These are phyloP conservation scores for Watsonalla binaria DNA, from an alignment of 2,888 invertebrate species.

Conservation along the genomic window DNA sequence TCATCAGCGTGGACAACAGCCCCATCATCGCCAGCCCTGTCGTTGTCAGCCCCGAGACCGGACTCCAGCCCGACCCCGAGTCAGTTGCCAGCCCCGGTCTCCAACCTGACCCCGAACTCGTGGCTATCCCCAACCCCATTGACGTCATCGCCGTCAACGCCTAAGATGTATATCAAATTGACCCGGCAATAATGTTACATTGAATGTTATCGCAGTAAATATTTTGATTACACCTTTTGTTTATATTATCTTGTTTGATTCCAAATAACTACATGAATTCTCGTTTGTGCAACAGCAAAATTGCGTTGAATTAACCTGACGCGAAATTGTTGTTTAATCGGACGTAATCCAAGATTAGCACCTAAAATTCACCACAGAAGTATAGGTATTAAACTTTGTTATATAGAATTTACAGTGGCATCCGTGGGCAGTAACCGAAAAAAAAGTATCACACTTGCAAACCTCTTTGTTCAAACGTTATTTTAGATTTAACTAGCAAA, in stretches of 20 bases:
- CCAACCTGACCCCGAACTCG: constrained; percentile 4
- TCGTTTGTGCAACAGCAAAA: too few relatives aligned
- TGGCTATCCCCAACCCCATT: constrained; percentile 17
- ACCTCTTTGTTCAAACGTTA: too few relatives aligned
- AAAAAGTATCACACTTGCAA: too few relatives aligned
- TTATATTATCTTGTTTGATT: background rate
- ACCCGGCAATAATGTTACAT: background rate
- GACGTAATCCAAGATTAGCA: too few relatives aligned
- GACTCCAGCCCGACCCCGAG: constrained; percentile 1
- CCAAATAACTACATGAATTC: background rate
- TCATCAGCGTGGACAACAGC: constrained; percentile 1
- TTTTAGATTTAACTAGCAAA: too few relatives aligned
- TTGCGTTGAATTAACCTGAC: too few relatives aligned
- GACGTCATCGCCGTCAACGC: constrained; percentile 18
- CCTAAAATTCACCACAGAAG: too few relatives aligned
- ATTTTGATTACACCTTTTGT: background rate
- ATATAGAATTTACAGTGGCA: too few relatives aligned
- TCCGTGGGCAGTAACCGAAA: too few relatives aligned
- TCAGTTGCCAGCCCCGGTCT: constrained; percentile 1
- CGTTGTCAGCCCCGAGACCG: constrained; percentile 8
- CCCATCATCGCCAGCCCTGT: constrained; percentile 17
- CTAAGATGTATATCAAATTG: background rate
- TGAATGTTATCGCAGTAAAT: background rate
- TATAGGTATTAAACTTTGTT: too few relatives aligned
- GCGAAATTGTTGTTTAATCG: too few relatives aligned